phyloP scores from a whole-genome alignment of 2,797 vertebrate species.

The Acropternis orthonyx region DNA sequence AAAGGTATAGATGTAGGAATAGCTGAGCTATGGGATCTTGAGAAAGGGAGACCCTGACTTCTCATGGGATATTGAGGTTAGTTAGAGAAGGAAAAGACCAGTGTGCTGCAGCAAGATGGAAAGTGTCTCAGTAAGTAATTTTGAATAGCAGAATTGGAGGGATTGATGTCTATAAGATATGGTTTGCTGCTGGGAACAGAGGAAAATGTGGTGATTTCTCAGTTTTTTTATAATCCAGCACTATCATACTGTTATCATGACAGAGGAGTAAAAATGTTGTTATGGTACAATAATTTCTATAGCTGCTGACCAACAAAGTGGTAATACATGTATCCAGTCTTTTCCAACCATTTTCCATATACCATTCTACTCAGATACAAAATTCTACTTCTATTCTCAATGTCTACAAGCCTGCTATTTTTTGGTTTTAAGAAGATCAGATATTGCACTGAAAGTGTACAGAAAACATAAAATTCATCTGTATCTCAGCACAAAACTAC shows the following conservation, averaged over 20 bases:
- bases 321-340: background rate
- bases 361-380: background rate
- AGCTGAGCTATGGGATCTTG: background rate
- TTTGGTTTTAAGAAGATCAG: background rate
- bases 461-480: background rate
- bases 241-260: background rate
- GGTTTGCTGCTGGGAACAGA: background rate
- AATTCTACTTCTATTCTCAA: background rate
- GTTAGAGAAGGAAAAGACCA: background rate
- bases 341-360: background rate
- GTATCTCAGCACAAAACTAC: background rate
- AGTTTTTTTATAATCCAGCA: background rate
- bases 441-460: background rate
- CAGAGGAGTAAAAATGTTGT: background rate
- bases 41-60: background rate
- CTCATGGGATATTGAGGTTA: background rate
- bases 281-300: background rate
- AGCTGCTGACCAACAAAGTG: background rate
- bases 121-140: background rate
- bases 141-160: background rate
- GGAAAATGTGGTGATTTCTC: background rate
- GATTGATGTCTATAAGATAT: background rate
- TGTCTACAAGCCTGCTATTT: background rate
- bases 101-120: background rate
- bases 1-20: background rate